Percentiles rank a stretch among this genome's conserved stretches.
These are phyloP conservation scores for Drosophila kambysellisi DNA, from an alignment of 2,888 invertebrate genomes.

Conservation along the genomic window DNA sequence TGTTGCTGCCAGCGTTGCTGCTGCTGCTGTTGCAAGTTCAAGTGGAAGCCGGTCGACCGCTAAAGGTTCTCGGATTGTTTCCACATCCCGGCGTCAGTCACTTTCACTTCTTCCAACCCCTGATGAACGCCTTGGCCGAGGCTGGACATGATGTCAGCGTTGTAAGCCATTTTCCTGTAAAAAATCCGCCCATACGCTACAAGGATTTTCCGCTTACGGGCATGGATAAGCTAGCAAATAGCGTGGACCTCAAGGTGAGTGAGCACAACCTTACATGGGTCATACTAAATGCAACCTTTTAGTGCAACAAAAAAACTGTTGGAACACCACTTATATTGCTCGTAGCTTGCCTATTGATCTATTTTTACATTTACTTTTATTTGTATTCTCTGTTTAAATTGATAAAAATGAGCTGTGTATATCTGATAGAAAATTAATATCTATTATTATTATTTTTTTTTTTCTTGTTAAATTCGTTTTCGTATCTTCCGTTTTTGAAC, in stretches of 20 bases:
- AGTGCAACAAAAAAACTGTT: neutral
- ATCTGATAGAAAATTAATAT: neutral
- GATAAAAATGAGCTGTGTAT: neutral
- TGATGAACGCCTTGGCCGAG: conserved; percentile 85
- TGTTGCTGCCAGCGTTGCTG: conserved; percentile 23
- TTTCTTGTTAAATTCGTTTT: neutral
- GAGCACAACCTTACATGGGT: conserved; percentile 23
- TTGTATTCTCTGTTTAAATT: neutral
- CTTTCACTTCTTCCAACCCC: conserved; percentile 85
- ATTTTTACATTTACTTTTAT: conserved; percentile 21
- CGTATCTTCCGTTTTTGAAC: neutral
- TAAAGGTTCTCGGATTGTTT: conserved; percentile 85
- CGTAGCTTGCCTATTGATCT: conserved; percentile 18
- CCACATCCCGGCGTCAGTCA: conserved; percentile 86
- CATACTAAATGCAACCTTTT: neutral
- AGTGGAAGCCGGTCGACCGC: conserved; percentile 59
- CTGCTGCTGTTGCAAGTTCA: conserved; percentile 16
- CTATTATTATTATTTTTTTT: neutral
- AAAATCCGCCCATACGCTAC: conserved; percentile 82
- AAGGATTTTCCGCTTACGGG: conserved; percentile 82
- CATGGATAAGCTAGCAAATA: conserved; percentile 72
- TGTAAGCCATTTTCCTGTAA: conserved; percentile 85
- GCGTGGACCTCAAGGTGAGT: conserved; percentile 83
- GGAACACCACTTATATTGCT: conserved; percentile 5
- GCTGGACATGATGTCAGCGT: conserved; percentile 86